phyloP scores from a whole-genome alignment of 2,113 vertebrate genomes.

The Peromyscus polionotus region DNA sequence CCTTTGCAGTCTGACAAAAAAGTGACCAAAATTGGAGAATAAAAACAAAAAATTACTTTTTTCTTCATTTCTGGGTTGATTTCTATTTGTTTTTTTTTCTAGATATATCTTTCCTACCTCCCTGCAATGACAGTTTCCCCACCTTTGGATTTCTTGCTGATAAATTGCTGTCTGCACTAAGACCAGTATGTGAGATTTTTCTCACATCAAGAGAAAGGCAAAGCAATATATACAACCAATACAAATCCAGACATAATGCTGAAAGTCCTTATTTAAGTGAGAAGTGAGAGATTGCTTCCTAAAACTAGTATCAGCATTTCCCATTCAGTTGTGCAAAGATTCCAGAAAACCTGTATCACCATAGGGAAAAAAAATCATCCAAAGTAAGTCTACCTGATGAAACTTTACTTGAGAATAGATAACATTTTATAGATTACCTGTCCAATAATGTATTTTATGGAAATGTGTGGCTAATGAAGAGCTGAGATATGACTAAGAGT shows the following conservation, averaged over 20 bases:
- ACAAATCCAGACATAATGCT: background rate
- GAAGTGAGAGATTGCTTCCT: constrained; percentile 10
- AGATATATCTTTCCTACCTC: background rate
- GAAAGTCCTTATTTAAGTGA: background rate
- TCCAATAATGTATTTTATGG: background rate
- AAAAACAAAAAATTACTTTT: background rate
- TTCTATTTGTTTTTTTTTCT: constrained; percentile 53
- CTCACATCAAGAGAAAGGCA: background rate
- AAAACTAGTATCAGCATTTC: background rate
- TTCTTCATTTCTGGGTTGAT: background rate
- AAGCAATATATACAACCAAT: background rate
- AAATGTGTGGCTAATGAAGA: background rate
- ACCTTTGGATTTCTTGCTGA: background rate
- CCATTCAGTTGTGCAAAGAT: background rate
- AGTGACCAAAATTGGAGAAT: background rate
- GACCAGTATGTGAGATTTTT: constrained; percentile 30
- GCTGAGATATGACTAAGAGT: background rate
- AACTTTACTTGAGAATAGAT: background rate
- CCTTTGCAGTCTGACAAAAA: background rate
- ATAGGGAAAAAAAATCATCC: background rate
- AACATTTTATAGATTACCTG: background rate
- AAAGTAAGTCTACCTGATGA: background rate
- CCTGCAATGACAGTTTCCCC: background rate
- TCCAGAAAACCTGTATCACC: background rate
- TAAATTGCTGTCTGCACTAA: constrained; percentile 20